These are phyloP conservation scores for Heteronetta atricapilla DNA, from an alignment of 2,113 vertebrate species.

Conservation along the genomic window DNA sequence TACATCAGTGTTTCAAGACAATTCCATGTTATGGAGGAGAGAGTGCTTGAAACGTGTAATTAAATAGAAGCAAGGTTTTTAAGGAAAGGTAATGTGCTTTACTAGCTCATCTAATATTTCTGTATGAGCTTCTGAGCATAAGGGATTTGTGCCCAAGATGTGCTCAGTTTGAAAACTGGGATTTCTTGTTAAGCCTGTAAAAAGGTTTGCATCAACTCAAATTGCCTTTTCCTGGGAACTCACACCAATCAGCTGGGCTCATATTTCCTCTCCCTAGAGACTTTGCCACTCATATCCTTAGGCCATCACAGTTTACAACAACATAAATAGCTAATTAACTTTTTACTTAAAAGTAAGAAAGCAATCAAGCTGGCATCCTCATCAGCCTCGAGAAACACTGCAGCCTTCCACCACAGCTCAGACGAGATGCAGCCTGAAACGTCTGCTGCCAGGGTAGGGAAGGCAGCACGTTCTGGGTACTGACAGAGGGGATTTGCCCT, in stretches of 20 bases:
- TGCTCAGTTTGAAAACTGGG: neutral
- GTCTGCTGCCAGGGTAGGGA: neutral
- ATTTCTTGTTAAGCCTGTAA: constrained; percentile 7
- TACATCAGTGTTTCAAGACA: neutral
- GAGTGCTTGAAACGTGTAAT: neutral
- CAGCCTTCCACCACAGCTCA: neutral
- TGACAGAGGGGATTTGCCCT: neutral
- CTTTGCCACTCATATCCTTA: constrained; percentile 3
- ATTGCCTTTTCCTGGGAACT: constrained; percentile 7
- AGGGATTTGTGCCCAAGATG: neutral
- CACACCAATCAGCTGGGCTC: neutral
- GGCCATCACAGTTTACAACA: constrained; percentile 43
- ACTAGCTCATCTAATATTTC: neutral
- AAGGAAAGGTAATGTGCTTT: neutral
- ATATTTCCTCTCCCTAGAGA: constrained; percentile 1
- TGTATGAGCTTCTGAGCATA: neutral
- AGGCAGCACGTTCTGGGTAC: neutral
- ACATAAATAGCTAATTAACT: constrained; percentile 58
- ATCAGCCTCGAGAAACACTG: constrained; percentile 5
- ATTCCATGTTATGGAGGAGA: neutral
- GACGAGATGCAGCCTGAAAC: neutral
- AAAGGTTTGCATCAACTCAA: constrained; percentile 7
- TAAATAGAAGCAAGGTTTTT: constrained; percentile 14
- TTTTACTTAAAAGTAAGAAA: constrained; percentile 64
- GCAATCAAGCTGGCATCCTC: neutral